A percentile compares a stretch with the other conserved stretches of the same genome.
Conservation (phyloP, 2,888 invertebrate species). For the Oithona nana region DNA sequence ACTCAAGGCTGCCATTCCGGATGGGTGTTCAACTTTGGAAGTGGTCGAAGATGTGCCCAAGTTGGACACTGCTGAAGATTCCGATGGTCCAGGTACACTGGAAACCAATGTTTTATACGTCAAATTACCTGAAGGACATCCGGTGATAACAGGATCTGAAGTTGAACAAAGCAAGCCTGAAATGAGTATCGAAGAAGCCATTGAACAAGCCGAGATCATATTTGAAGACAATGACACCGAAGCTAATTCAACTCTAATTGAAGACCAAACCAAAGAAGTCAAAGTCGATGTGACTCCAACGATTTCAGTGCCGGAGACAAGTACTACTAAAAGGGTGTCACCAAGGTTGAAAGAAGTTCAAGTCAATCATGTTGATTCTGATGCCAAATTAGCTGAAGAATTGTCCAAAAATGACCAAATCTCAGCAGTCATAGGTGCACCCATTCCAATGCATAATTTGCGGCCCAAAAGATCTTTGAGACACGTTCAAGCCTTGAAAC, state of each 20-base stretch:
- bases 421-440: neutral
- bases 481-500: conserved; percentile 40
- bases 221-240: neutral
- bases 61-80: neutral
- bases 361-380: neutral
- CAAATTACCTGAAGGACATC: conserved; percentile 13
- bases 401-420: neutral
- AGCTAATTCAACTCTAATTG: neutral
- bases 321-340: neutral
- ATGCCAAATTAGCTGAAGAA: neutral
- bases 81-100: neutral
- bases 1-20: conserved; percentile 1
- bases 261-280: neutral
- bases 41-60: neutral
- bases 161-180: neutral
- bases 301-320: neutral
- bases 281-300: neutral
- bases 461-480: conserved; percentile 4
- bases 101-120: conserved; percentile 11
- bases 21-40: neutral
- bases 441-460: neutral
- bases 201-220: conserved; percentile 7
- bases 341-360: neutral
- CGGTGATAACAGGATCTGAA: neutral
- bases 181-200: conserved; percentile 3